Conservation (phyloP, 2,888 invertebrate species). For the Tipula confusa region DNA sequence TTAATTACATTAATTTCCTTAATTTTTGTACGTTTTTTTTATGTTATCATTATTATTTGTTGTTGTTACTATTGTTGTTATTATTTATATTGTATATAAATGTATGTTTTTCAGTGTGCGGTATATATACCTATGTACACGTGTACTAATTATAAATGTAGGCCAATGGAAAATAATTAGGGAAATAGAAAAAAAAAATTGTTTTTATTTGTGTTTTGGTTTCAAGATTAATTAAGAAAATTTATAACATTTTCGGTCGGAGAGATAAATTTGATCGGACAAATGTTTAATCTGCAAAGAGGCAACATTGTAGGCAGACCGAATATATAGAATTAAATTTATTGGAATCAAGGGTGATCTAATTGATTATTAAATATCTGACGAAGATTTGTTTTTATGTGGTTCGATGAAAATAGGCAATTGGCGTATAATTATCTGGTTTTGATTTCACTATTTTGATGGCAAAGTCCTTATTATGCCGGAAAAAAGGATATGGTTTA, state of each 20-base stretch:
- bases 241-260: background rate
- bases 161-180: background rate
- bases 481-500: too few relatives aligned
- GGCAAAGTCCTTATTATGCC: too few relatives aligned
- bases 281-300: background rate
- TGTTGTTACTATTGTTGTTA: background rate
- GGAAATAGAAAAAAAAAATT: too few relatives aligned
- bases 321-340: background rate
- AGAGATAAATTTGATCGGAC: background rate
- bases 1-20: constrained; percentile 25
- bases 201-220: background rate
- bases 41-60: background rate
- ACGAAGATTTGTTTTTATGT: background rate
- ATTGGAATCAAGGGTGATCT: background rate
- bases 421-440: too few relatives aligned
- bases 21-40: background rate
- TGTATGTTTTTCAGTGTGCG: background rate
- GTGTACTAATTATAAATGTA: background rate
- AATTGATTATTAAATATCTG: background rate
- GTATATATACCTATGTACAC: background rate
- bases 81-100: too few relatives aligned
- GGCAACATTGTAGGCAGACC: background rate
- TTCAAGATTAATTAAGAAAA: background rate
- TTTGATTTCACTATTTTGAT: too few relatives aligned
- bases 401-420: background rate